Evolutionary conservation across 2,888 invertebrate species (phyloP).

Genomic region (Parnassius glacialis): DNA sequence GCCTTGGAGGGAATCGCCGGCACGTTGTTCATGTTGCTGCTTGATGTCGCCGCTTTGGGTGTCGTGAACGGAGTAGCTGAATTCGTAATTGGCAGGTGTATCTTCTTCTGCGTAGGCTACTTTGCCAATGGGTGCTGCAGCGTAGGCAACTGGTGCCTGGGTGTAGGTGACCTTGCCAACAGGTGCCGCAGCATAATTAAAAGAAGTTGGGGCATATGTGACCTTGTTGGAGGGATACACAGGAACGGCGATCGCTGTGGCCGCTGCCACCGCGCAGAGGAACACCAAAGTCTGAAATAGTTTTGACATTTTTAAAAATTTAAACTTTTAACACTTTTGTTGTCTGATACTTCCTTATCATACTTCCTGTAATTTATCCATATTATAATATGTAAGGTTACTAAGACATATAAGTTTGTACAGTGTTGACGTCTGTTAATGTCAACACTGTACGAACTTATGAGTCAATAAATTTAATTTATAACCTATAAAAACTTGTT

Average conservation of each 20-base stretch:
- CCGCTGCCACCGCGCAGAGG: slow-evolving; percentile 53
- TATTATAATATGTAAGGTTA: no score
- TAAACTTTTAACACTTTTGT: no score
- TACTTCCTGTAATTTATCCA: no score
- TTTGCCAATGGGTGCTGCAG: slow-evolving; percentile 50
- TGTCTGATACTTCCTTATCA: no score
- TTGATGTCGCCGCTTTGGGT: slow-evolving; percentile 69
- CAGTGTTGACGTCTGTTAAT: no score
- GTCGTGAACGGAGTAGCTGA: slow-evolving; percentile 70
- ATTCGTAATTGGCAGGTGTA: slow-evolving; percentile 67
- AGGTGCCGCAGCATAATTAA: slow-evolving; percentile 31
- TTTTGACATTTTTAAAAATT: no score
- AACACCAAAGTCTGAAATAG: slow-evolving; percentile 47
- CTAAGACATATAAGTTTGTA: no score
- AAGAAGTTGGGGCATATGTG: slow-evolving; percentile 28
- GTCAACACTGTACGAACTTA: no score
- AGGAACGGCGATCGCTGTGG: slow-evolving; percentile 30
- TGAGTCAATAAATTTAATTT: no score
- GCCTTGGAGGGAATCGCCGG: slow-evolving; percentile 68
- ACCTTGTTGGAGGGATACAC: slow-evolving; percentile 33
- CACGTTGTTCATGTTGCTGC: slow-evolving; percentile 67
- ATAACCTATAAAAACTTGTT: no score
- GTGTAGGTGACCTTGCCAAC: slow-evolving; percentile 34
- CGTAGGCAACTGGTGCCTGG: slow-evolving; percentile 33
- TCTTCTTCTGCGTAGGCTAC: slow-evolving; percentile 58